A percentile compares a stretch with the other conserved stretches of the same genome.
Evolutionary conservation across 2,797 vertebrate genomes (phyloP).

Genomic region (Cyclura pinguis): DNA sequence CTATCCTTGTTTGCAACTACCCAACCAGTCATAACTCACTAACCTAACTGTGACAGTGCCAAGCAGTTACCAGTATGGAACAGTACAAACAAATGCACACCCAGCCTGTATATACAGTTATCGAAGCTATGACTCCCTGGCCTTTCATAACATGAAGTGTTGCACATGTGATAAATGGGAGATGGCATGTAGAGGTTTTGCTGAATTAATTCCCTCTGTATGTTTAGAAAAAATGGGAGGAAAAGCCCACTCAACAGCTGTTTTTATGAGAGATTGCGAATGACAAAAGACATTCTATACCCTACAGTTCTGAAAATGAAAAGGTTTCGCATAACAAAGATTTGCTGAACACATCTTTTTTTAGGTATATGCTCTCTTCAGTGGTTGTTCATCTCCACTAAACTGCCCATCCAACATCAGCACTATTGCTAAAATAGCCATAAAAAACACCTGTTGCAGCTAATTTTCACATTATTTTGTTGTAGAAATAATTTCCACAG

Average conservation of each 20-base stretch:
- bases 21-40: background rate
- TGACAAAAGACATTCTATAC: slow-evolving; percentile 5
- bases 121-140: background rate
- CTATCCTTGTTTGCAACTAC: background rate
- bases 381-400: background rate
- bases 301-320: slow-evolving; percentile 3
- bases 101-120: background rate
- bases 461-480: slow-evolving; percentile 1
- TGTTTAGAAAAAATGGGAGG: background rate
- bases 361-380: background rate
- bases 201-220: background rate
- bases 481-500: background rate
- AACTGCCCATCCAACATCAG: background rate
- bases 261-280: background rate
- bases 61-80: background rate
- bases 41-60: background rate
- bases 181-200: background rate
- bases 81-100: background rate
- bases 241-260: slow-evolving; percentile 11
- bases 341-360: background rate
- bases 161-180: slow-evolving; percentile 4
- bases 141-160: background rate
- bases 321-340: background rate
- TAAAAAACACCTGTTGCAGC: background rate
- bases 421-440: background rate